Percentiles rank a stretch among this genome's conserved stretches.
Evolutionary conservation across 1,140 invertebrate species (phyloP).

Genomic region (Nymphalis io): DNA sequence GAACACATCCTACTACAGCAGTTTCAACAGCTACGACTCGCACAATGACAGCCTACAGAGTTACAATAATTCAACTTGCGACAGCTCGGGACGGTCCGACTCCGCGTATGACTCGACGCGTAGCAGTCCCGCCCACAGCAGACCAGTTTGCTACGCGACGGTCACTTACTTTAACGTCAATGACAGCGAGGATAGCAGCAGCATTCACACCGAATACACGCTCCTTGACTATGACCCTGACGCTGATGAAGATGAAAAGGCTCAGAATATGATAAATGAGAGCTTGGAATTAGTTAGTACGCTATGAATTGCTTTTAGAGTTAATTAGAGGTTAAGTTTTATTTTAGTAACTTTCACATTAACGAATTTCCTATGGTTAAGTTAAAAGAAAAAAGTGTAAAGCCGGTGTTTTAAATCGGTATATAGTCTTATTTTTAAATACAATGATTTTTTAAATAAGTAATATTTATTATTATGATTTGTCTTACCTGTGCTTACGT

Average conservation of each 20-base stretch:
- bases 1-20: slow-evolving; percentile 53
- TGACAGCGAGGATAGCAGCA: slow-evolving; percentile 72
- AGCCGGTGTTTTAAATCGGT: slow-evolving; percentile 4
- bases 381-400: neutral
- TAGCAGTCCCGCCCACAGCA: slow-evolving; percentile 53
- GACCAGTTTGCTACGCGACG: slow-evolving; percentile 62
- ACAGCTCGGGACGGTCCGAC: slow-evolving; percentile 45
- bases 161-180: slow-evolving; percentile 72
- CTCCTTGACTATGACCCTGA: slow-evolving; percentile 62
- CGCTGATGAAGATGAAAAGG: slow-evolving; percentile 54
- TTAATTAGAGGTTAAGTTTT: neutral
- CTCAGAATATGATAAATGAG: slow-evolving; percentile 72
- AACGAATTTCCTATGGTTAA: neutral
- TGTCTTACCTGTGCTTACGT: neutral
- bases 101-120: slow-evolving; percentile 68
- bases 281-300: slow-evolving; percentile 68
- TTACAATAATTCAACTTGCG: slow-evolving; percentile 16
- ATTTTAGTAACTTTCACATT: neutral
- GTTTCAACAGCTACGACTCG: slow-evolving; percentile 49
- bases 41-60: slow-evolving; percentile 32
- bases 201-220: slow-evolving; percentile 70
- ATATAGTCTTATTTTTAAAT: neutral
- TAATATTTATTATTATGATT: too few species aligned
- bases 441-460: neutral
- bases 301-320: slow-evolving; percentile 49